These are phyloP conservation scores for Talpa occidentalis DNA, from an alignment of 2,113 vertebrate genomes.

Conservation along the genomic window DNA sequence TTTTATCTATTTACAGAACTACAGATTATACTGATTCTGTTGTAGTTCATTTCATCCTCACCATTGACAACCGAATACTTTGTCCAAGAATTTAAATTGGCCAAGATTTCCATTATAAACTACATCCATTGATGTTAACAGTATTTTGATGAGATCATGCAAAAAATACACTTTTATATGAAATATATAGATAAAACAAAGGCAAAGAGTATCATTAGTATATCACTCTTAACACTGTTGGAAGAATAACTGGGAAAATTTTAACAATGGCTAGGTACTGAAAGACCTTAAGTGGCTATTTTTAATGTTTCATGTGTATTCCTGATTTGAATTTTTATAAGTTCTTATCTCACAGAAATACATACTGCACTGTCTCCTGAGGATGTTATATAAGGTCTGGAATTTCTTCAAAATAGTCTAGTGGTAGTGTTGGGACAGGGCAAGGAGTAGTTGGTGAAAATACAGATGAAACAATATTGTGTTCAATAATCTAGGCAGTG, in stretches of 20 bases:
- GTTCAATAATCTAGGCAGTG: background rate
- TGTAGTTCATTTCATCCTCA: background rate
- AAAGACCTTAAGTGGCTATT: background rate
- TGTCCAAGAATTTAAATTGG: background rate
- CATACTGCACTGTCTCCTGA: background rate
- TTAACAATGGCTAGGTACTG: background rate
- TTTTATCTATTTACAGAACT: background rate
- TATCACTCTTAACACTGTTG: background rate
- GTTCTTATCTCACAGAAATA: background rate
- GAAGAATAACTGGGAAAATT: background rate
- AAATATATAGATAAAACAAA: background rate
- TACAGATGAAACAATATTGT: background rate
- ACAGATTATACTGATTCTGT: background rate
- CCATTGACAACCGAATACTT: background rate
- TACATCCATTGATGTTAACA: background rate
- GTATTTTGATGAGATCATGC: background rate
- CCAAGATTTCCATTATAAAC: background rate
- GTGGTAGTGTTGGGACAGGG: rapidly evolving
- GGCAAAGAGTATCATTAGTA: background rate
- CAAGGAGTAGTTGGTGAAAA: background rate
- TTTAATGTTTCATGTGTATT: background rate
- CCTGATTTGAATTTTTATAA: background rate
- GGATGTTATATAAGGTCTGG: background rate
- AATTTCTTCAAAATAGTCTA: conserved; percentile 1
- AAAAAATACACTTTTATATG: background rate